A percentile compares a stretch with the other conserved stretches of the same genome.
phyloP scores from a whole-genome alignment of 2,888 invertebrate genomes.

The Epistrophe grossulariae region DNA sequence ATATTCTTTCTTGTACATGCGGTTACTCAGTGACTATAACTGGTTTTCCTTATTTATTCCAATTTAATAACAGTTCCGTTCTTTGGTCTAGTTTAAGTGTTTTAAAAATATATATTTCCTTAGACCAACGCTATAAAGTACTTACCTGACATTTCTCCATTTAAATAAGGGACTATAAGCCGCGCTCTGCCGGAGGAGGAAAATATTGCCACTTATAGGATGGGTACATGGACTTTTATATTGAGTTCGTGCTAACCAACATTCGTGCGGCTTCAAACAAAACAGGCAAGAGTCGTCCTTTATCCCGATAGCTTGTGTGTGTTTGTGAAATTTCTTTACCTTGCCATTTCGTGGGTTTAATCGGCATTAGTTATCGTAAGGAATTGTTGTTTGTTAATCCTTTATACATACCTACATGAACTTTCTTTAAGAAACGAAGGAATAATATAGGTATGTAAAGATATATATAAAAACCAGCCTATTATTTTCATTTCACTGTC shows the following conservation, averaged over 20 bases:
- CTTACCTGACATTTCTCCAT: slow-evolving; percentile 58
- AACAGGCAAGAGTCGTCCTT: slow-evolving; percentile 31
- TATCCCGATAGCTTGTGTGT: not conserved
- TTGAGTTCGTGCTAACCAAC: slow-evolving; percentile 62
- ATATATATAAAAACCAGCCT: slow-evolving; percentile 53
- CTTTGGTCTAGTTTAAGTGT: slow-evolving; percentile 41
- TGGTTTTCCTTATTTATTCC: slow-evolving; percentile 10
- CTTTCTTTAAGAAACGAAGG: slow-evolving; percentile 27
- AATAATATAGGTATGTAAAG: slow-evolving; percentile 22
- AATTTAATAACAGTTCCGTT: slow-evolving; percentile 48
- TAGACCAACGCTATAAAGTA: not conserved
- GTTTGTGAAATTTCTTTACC: slow-evolving; percentile 65
- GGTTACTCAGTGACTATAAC: slow-evolving; percentile 36
- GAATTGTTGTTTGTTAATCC: slow-evolving; percentile 63
- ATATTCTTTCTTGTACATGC: not conserved
- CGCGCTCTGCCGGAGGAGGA: not conserved
- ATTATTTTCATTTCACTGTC: slow-evolving; percentile 75
- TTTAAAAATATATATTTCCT: slow-evolving; percentile 36
- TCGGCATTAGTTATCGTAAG: slow-evolving; percentile 36
- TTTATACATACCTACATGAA: slow-evolving; percentile 47
- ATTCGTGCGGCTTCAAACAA: slow-evolving; percentile 67
- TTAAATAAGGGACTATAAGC: slow-evolving; percentile 36
- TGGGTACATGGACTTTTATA: slow-evolving; percentile 56
- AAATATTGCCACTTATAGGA: slow-evolving; percentile 57
- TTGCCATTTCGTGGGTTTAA: slow-evolving; percentile 74